phyloP scores from a whole-genome alignment of 2,113 vertebrate genomes.

The Leptocoma aspasia region DNA sequence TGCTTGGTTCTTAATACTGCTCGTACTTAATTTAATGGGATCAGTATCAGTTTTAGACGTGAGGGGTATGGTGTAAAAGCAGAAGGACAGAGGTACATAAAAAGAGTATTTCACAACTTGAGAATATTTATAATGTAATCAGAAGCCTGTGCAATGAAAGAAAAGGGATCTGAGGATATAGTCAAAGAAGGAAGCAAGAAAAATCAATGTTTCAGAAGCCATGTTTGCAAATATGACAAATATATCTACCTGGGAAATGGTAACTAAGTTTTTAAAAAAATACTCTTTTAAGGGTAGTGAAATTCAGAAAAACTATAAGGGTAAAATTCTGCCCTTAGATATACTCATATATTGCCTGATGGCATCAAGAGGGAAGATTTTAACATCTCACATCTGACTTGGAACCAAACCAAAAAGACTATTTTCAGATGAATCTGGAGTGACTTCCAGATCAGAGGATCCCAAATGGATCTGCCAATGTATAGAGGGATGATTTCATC shows the following conservation, averaged over 20 bases:
- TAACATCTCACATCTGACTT: background rate
- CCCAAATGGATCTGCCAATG: background rate
- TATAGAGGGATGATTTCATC: background rate
- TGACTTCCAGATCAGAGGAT: background rate
- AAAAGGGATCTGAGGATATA: background rate
- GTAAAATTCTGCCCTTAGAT: background rate
- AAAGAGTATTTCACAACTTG: background rate
- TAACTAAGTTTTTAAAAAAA: background rate
- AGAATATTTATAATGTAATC: background rate
- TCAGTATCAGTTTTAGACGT: background rate
- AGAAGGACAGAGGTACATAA: background rate
- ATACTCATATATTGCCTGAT: background rate
- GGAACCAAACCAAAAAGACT: constrained; percentile 5
- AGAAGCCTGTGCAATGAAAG: background rate
- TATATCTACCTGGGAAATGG: background rate
- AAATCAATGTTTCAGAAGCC: background rate
- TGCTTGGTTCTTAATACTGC: background rate
- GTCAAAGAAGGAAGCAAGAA: background rate
- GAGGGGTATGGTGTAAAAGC: background rate
- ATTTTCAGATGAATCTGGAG: constrained; percentile 1
- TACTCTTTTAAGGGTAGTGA: background rate
- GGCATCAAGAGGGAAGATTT: background rate
- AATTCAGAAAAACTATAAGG: background rate
- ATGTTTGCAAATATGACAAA: background rate
- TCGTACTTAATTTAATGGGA: background rate